Base-by-base conservation (phyloP, 2,113 vertebrate species). In the Trochalopteron elliotii region DNA sequence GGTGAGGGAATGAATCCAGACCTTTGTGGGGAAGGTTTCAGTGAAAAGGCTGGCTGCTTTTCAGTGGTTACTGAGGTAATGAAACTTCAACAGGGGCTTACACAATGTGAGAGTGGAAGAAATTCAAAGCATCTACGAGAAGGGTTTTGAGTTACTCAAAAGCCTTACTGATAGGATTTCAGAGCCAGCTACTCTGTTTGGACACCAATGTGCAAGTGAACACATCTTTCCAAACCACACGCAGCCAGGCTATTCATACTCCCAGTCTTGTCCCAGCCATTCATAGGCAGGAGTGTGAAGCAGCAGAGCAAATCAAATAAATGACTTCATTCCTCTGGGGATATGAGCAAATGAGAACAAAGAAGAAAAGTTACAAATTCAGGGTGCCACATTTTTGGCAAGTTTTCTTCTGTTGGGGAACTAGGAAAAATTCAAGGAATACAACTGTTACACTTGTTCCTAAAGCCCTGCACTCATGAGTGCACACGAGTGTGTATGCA, bases 41-140 rank as follows among this genome's bases (percentile, higher is more conserved):
- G 60, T 57, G 31, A 70, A 75, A 82, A 97, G 71, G 39, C 82
- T 88, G 92, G 83, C 95, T 71, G 80, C 87, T 84, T 77, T 81
- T 89, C 89, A 52, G 89, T 63, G 96, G 96, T 87, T 78, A 92
- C 81, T 94, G 97, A 97, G 92, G 97, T 94, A 96, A 97, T 94
- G 87, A 95, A 79, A 90, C 77, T 75, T 90, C 94, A 87, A 93
- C 94, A 87, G 68, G 53, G 57, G 35, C 86, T 89, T 82, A 92
- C 88, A 95, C 90, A 94, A 81, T 96, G 92, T 93, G 96, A 83
- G 84, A 88, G 52, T 40, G 95, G 93, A 97, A 97, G 95, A 95
- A 97, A 97, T 97, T 80, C 82, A 45, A 91, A 97, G 78, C 70
- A 81, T 87, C 93, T 87, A 83, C 70, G 80, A 94, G 68, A 55